Conservation (phyloP, 1,140 invertebrate species). For the Maconellicoccus hirsutus region DNA sequence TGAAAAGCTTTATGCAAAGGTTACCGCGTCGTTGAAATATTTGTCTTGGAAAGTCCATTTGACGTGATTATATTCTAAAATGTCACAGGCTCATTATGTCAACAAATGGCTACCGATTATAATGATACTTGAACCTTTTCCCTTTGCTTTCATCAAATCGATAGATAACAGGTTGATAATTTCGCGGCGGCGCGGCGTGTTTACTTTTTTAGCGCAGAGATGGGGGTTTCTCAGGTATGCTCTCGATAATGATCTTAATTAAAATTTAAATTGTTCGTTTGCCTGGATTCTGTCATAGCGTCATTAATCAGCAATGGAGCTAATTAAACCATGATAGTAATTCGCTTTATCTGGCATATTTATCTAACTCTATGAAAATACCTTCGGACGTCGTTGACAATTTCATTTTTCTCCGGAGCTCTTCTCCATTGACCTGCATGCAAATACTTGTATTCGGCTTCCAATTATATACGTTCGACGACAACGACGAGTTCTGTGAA, state of each 20-base stretch:
- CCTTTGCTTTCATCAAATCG: neutral
- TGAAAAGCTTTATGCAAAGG: neutral
- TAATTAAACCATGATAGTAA: neutral
- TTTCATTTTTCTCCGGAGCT: too few relatives aligned
- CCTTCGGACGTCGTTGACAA: too few relatives aligned
- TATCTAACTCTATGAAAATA: too few relatives aligned
- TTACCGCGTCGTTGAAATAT: neutral
- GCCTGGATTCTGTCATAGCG: neutral
- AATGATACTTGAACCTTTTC: neutral
- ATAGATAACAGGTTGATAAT: neutral
- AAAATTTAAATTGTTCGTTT: neutral
- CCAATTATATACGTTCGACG: too few relatives aligned
- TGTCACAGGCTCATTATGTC: neutral
- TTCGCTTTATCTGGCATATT: neutral
- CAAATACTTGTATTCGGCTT: too few relatives aligned
- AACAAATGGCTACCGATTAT: neutral
- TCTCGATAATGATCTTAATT: neutral
- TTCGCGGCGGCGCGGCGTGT: neutral
- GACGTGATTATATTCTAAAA: conserved; percentile 1
- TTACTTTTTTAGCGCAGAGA: too few relatives aligned
- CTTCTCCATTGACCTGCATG: too few relatives aligned
- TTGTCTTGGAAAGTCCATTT: neutral
- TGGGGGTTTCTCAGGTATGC: too few relatives aligned
- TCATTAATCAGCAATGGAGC: neutral
- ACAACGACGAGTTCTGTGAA: too few relatives aligned